Evolutionary conservation across 2,888 invertebrate species (phyloP), one percentile per base, ranked within the genome.

Genomic region (Xylota sylvarum): DNA sequence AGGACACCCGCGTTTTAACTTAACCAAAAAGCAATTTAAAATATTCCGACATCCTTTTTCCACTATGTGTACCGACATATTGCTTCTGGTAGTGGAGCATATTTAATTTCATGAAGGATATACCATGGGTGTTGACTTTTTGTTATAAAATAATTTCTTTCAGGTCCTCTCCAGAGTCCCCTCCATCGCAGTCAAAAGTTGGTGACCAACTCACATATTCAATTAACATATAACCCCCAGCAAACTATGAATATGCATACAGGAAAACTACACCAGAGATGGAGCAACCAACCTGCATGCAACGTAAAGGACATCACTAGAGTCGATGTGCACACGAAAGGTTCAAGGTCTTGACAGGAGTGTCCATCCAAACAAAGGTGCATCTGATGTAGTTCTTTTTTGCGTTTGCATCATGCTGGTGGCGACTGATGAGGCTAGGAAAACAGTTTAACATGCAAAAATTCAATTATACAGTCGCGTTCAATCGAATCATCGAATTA

Each of bases 71-170:
- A 23, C 23, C 23, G 23, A 23, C 23, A 23, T 23, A 23, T 23
- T 23, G 23, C 17, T 50, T 73, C 32, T 5, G 5, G 7, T 35
- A 10, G 10, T 35, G 35, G 9, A 35, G 9, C 35, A 23, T 40
- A 60, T 40, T 60, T 40, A 27, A 43, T 60, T 27, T 37, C 43
- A 30, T 43, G 27, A 62, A 27, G 62, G 62, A 43, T 50, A 35
- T 23, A 9, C 19, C 48, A 32, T 3, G 1, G 1, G 19, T 48
- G 50, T 65, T 64, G 37, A 91, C 90, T 69, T 89, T 88, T 0
- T 89, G 94, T 94, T 3, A 94, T 94, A 23, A 64, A 48, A 14
- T 17, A 14, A 48, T 17, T 64, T 64, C 9, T 27, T 62, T 43
- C 43, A 37, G 43, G 43, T 62, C 40, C 56, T 4, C 35, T 40